These are phyloP conservation scores for Xiphophorus maculatus DNA, from an alignment of 2,113 vertebrate genomes.

Conservation along the genomic window DNA sequence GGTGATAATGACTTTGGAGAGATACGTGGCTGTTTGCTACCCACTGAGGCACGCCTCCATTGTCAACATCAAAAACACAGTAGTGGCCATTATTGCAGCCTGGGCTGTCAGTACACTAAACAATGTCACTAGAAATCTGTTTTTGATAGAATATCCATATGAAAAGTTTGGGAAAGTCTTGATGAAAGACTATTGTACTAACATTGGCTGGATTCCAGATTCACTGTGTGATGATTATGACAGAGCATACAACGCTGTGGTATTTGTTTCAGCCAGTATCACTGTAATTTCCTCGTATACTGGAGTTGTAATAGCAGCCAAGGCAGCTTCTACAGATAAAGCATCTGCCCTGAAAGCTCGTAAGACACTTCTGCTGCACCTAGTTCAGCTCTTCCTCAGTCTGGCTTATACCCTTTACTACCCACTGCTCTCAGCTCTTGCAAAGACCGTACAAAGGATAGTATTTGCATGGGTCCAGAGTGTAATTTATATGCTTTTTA, in stretches of 20 bases:
- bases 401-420: not conserved
- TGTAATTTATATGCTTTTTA: conserved; percentile 6
- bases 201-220: not conserved
- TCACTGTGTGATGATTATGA: conserved; percentile 9
- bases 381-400: conserved; percentile 16
- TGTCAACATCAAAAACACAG: conserved; percentile 59
- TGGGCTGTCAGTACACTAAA: conserved; percentile 55
- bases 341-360: conserved; percentile 58
- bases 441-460: not conserved
- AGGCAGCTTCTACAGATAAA: conserved; percentile 62
- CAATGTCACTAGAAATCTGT: conserved; percentile 1
- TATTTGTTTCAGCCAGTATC: conserved; percentile 48
- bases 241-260: conserved; percentile 25
- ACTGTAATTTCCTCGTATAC: conserved; percentile 53
- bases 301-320: conserved; percentile 62
- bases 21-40: conserved; percentile 69
- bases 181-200: conserved; percentile 30
- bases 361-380: conserved; percentile 65
- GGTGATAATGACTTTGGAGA: conserved; percentile 73
- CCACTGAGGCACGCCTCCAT: conserved; percentile 66
- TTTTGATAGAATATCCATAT: conserved; percentile 30
- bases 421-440: not conserved
- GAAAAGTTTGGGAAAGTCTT: not conserved
- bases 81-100: conserved; percentile 22
- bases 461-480: not conserved